Evolutionary conservation across 2,797 vertebrate genomes (phyloP).

Genomic region (Microchirus variegatus): DNA sequence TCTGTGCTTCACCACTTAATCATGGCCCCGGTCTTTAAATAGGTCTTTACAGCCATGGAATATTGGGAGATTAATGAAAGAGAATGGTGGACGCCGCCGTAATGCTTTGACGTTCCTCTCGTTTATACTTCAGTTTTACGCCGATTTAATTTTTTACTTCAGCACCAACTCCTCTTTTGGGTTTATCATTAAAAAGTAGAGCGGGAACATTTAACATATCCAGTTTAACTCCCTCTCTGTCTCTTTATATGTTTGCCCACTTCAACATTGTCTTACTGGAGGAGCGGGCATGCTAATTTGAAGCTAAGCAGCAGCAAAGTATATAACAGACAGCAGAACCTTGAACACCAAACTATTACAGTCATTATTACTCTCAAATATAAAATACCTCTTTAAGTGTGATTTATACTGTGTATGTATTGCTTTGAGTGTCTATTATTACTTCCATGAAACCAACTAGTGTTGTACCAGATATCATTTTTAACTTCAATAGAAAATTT

Average conservation of each 20-base stretch:
- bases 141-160: conserved; percentile 56
- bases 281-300: conserved; percentile 12
- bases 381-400: no score
- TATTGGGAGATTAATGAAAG: conserved; percentile 78
- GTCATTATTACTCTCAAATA: not conserved
- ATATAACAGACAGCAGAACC: no score
- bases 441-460: no score
- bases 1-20: conserved; percentile 74
- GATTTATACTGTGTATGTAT: no score
- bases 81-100: conserved; percentile 62
- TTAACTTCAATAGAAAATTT: no score
- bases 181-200: conserved; percentile 27
- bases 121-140: conserved; percentile 45
- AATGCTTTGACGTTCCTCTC: conserved; percentile 54
- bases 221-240: conserved; percentile 1
- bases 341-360: conserved; percentile 5
- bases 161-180: conserved; percentile 16
- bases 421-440: no score
- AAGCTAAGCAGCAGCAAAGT: conserved; percentile 24
- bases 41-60: conserved; percentile 68
- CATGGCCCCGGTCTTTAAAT: conserved; percentile 76
- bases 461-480: no score
- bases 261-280: conserved; percentile 16
- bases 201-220: conserved; percentile 31
- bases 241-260: conserved; percentile 19